Percentiles rank a stretch among this genome's conserved stretches.
Conservation (phyloP, 2,888 invertebrate genomes). For the Drosophila bunnanda region DNA sequence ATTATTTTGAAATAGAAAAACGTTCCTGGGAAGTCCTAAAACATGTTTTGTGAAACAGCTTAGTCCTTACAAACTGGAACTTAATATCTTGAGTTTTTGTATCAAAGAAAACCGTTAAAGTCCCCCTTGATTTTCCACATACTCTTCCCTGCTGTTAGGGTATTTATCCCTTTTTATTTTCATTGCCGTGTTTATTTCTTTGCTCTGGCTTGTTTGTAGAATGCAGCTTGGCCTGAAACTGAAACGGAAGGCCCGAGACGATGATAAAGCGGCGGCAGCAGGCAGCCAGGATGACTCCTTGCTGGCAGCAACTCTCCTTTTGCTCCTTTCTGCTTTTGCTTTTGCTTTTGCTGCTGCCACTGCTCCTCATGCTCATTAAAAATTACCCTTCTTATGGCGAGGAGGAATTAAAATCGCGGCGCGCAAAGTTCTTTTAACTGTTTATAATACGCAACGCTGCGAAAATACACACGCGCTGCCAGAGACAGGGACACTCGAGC, state of each 20-base stretch:
- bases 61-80: neutral
- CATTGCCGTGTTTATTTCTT: constrained; percentile 13
- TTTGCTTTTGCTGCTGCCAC: constrained; percentile 8
- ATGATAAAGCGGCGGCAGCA: constrained; percentile 49
- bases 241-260: constrained; percentile 48
- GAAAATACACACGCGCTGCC: constrained; percentile 46
- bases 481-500: constrained; percentile 6
- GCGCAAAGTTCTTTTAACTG: constrained; percentile 75
- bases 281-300: constrained; percentile 61
- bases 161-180: constrained; percentile 19
- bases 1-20: neutral
- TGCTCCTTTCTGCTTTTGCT: constrained; percentile 7
- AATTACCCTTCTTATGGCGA: constrained; percentile 79
- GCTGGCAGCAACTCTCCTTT: constrained; percentile 29
- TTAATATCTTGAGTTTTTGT: neutral
- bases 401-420: constrained; percentile 74
- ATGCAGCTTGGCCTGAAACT: constrained; percentile 49
- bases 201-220: constrained; percentile 34
- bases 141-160: neutral
- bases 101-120: neutral
- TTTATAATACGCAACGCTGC: constrained; percentile 77
- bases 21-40: rapidly evolving
- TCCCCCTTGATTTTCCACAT: neutral
- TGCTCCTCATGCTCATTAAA: constrained; percentile 69
- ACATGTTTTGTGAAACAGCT: neutral